Evolutionary conservation across 2,797 vertebrate genomes (phyloP).

Genomic region (Eulemur albifrons): DNA sequence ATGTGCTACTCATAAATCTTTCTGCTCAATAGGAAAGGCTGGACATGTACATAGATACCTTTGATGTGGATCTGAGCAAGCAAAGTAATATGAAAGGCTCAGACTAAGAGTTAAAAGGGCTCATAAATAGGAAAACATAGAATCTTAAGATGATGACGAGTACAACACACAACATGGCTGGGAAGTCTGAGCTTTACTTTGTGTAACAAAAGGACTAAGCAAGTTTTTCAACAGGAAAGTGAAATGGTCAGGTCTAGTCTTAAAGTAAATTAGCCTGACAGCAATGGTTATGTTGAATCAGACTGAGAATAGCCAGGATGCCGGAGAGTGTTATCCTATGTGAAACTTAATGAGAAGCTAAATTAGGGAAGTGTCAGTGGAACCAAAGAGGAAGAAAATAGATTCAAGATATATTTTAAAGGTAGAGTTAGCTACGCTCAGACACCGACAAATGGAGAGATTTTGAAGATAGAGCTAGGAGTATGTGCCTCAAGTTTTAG

Average conservation of each 20-base stretch:
- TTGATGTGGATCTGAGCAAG: background rate
- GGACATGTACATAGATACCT: background rate
- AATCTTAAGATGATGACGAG: background rate
- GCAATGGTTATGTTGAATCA: background rate
- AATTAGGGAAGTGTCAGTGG: background rate
- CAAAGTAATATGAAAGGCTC: background rate
- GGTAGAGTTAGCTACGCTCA: background rate
- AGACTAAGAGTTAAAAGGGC: background rate
- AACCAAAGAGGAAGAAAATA: background rate
- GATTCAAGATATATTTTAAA: background rate
- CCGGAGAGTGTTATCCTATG: background rate
- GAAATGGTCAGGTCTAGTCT: background rate
- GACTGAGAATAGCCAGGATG: background rate
- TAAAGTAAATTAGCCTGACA: slow-evolving; percentile 1
- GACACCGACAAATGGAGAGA: background rate
- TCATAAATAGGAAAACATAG: background rate
- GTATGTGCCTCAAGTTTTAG: background rate
- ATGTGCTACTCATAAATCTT: background rate
- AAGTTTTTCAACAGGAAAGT: background rate
- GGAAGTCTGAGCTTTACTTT: background rate
- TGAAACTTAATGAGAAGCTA: background rate
- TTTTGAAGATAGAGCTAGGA: background rate
- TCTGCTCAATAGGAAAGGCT: background rate
- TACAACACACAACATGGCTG: rapidly evolving
- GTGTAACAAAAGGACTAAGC: background rate